Evolutionary conservation across 2,113 vertebrate species (phyloP).

Genomic region (Lanius ludovicianus): DNA sequence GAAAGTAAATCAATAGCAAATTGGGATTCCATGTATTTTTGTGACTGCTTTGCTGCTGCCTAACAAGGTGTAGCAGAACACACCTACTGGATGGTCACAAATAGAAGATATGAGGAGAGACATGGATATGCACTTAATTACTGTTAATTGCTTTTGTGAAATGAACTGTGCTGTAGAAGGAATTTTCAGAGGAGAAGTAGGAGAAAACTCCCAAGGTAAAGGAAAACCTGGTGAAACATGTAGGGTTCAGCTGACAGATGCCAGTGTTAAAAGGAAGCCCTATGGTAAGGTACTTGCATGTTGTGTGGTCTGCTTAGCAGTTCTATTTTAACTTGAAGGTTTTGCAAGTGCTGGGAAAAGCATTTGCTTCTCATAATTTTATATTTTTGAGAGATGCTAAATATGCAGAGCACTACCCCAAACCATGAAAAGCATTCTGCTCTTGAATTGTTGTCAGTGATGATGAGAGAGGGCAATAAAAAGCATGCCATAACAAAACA

Average conservation of each 20-base stretch:
- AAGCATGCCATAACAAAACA: neutral
- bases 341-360: neutral
- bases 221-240: neutral
- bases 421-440: neutral
- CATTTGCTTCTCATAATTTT: neutral
- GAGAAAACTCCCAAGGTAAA: neutral
- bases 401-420: neutral
- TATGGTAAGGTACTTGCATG: neutral
- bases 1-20: conserved; percentile 47
- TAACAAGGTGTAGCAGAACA: neutral
- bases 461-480: neutral
- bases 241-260: neutral
- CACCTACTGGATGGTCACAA: neutral
- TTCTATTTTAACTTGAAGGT: neutral
- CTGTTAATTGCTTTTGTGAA: neutral
- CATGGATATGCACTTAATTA: fast-evolving
- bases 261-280: neutral
- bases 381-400: neutral
- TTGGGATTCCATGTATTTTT: conserved; percentile 43
- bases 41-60: neutral
- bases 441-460: neutral
- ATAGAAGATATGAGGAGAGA: neutral
- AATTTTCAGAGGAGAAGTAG: neutral
- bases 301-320: neutral
- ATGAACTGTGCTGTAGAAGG: neutral